Conservation (phyloP, 2,113 vertebrate species). For the Tachycineta bicolor region DNA sequence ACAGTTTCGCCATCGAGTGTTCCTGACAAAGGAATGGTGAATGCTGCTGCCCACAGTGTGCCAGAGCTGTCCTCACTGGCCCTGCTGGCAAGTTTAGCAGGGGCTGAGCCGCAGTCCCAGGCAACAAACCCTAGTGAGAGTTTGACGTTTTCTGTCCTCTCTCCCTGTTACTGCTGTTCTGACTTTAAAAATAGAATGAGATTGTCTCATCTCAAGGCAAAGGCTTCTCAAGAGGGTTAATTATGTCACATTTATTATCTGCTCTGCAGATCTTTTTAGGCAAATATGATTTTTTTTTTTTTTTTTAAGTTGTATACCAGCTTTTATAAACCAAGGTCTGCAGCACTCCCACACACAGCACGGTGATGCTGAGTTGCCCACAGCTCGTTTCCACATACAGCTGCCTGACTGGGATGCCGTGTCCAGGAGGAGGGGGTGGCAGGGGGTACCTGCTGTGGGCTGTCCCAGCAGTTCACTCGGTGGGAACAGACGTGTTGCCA, state of each 20-base stretch:
- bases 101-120: neutral
- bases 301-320: neutral
- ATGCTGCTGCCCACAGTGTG: rapidly evolving
- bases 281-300: neutral
- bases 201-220: slow-evolving; percentile 6
- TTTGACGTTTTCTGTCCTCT: neutral
- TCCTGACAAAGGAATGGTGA: neutral
- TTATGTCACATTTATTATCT: slow-evolving; percentile 31
- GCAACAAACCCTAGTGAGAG: neutral
- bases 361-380: neutral
- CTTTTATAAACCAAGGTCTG: neutral
- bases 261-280: neutral
- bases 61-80: neutral
- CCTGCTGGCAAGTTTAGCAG: neutral
- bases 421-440: neutral
- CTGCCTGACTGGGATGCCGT: neutral
- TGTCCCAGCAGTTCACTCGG: neutral
- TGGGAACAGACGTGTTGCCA: rapidly evolving
- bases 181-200: slow-evolving; percentile 23
- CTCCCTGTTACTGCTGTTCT: neutral
- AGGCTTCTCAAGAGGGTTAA: slow-evolving; percentile 46
- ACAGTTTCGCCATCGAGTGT: neutral
- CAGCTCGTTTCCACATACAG: neutral
- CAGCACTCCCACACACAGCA: neutral
- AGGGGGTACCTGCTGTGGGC: neutral